Evolutionary conservation across 2,113 vertebrate species (phyloP).

Genomic region (Crypturellus undulatus): DNA sequence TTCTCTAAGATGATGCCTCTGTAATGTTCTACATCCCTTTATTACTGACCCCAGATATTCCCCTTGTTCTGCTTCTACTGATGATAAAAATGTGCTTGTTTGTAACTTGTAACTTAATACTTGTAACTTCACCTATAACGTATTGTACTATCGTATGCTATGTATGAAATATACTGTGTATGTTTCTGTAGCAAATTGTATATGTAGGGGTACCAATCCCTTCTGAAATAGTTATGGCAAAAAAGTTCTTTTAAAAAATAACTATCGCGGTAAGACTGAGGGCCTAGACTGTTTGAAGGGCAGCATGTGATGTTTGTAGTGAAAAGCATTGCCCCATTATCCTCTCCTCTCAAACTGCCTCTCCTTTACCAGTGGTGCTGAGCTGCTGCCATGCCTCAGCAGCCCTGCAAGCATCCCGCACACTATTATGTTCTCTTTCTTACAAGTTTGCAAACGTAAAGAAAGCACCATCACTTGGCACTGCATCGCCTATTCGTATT

Average conservation of each 20-base stretch:
- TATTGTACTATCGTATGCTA: neutral
- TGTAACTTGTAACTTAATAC: neutral
- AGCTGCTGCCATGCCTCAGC: neutral
- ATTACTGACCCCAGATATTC: neutral
- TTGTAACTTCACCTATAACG: neutral
- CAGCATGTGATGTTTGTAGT: neutral
- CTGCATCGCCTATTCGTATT: too few species aligned
- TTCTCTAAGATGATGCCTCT: neutral
- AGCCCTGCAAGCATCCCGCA: neutral
- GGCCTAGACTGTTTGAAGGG: too few species aligned
- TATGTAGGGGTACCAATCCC: neutral
- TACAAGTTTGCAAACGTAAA: too few species aligned
- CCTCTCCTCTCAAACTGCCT: neutral
- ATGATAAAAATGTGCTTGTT: neutral
- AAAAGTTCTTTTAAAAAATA: neutral
- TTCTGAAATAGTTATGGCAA: neutral
- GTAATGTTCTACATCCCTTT: accelerated
- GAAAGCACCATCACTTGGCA: too few species aligned
- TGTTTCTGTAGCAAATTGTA: neutral
- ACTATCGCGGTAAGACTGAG: too few species aligned
- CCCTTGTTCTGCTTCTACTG: neutral
- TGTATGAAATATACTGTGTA: neutral
- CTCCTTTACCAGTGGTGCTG: neutral
- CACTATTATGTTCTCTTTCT: too few species aligned
- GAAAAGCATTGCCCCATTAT: neutral